A percentile compares a stretch with the other conserved stretches of the same genome.
Conservation (phyloP, 2,888 invertebrate species). For the Trachelus troglodyta region DNA sequence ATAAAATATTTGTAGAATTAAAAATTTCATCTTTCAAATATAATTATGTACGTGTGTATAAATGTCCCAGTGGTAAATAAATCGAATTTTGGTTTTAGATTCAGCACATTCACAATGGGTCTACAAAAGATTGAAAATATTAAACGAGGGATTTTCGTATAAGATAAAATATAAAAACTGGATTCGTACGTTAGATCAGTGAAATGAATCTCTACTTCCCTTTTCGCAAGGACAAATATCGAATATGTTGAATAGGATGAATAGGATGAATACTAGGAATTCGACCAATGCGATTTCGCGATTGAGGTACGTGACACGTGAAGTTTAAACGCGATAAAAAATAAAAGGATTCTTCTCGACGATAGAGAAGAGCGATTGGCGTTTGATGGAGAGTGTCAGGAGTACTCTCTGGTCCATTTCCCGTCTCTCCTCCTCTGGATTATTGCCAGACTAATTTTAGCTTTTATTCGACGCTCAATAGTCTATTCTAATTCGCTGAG, state of each 20-base stretch:
- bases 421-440: constrained; percentile 46
- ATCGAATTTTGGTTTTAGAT: not conserved
- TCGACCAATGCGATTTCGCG: not conserved
- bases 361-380: constrained; percentile 16
- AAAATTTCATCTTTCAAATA: not conserved
- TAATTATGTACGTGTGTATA: not conserved
- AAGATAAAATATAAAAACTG: not conserved
- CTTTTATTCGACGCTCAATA: constrained; percentile 53
- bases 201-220: not conserved
- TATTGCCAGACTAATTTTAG: constrained; percentile 55
- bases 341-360: not conserved
- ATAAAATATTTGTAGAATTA: not conserved
- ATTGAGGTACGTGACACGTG: not conserved
- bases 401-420: constrained; percentile 28
- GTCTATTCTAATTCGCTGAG: constrained; percentile 50
- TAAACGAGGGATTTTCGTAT: not conserved
- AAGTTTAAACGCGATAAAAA: not conserved
- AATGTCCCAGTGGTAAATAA: not conserved
- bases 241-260: not conserved
- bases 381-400: constrained; percentile 22
- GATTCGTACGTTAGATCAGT: not conserved
- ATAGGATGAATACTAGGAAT: not conserved
- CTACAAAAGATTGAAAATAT: not conserved
- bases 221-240: not conserved
- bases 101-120: not conserved